Base-by-base conservation (phyloP, 2,888 invertebrate genomes). In the Yponomeuta cagnagella region DNA sequence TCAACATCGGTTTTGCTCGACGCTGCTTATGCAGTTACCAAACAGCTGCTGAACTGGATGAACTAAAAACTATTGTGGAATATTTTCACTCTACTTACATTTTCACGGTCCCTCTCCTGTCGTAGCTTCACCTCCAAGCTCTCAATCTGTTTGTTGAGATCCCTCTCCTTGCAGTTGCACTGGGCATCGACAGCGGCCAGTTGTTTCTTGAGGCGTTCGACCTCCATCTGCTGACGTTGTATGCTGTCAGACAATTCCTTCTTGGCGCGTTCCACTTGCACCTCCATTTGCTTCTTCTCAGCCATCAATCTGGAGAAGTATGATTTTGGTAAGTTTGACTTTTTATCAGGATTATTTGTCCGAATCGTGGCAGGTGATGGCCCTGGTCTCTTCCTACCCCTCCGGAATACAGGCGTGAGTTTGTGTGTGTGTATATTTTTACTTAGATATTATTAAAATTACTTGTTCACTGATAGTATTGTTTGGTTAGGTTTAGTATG, bases 251-350 rank as follows among this genome's bases (percentile, higher is more conserved):
- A 82, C 12, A 91, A 75, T 1, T 73, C 76, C 23, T 72, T 76
- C 70, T 77, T 84, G 5, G 83, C 73, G 52, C 79, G 71, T 15
- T 72, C 70, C 15, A 86, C 78, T 72, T 87, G 80, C 0, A 75
- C 70, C 78, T 88, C 84, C 73, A 91, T 78, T 64, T 82, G 72
- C 70, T 77, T 82, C 79, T 86, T 90, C 72, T 91, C 91, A 72
- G 77, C 71, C 76, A 88, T 70, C 73, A 90, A 78, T 72, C 91
- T 91, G 76, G n/a, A 77, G 81, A 72, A 23, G 1, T 71, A 31
- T 2, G 23, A 66, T n/a, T 58, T 58, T 5, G 33, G 33, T 1
- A 33, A 33, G 5, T 33, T 33, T 33, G 33, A 33, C 33, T 33
- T 23, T 23, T 23, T 23, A 23, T 23, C 23, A 23, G 23, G 23